Percentiles rank a stretch among this genome's conserved stretches.
Conservation (phyloP, 2,113 vertebrate species). For the Eubucco bourcierii region DNA sequence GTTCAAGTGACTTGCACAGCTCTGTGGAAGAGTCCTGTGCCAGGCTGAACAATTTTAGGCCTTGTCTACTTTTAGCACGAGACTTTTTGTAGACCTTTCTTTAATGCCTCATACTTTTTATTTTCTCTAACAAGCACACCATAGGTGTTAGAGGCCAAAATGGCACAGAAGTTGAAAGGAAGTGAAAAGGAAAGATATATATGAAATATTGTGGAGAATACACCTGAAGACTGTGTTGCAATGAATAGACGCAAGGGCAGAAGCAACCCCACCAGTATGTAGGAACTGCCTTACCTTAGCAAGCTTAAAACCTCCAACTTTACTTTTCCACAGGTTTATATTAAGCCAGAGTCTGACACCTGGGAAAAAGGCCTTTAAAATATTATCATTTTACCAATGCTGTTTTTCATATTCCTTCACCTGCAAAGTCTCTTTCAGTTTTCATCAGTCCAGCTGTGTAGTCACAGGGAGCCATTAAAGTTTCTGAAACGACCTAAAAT, state of each 20-base stretch:
- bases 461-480: not conserved
- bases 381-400: not conserved
- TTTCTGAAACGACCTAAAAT: conserved; percentile 22
- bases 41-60: not conserved
- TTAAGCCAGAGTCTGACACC: not conserved
- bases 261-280: not conserved
- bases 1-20: not conserved
- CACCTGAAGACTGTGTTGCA: not conserved
- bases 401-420: conserved; percentile 11
- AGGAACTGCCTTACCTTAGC: not conserved
- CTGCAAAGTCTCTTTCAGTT: not conserved
- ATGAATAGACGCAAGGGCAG: not conserved
- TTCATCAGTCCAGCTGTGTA: not conserved
- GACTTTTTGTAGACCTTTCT: not conserved
- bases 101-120: not conserved
- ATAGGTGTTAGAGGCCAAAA: not conserved
- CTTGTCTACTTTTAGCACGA: not conserved
- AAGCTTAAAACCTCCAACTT: not conserved
- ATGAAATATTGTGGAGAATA: not conserved
- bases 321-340: not conserved
- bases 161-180: not conserved
- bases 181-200: not conserved
- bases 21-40: not conserved
- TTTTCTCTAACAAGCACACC: not conserved
- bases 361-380: not conserved